A percentile compares a stretch with the other conserved stretches of the same genome.
These are phyloP conservation scores for Notolepis coatsorum DNA, from an alignment of 2,797 vertebrate species.

Conservation along the genomic window DNA sequence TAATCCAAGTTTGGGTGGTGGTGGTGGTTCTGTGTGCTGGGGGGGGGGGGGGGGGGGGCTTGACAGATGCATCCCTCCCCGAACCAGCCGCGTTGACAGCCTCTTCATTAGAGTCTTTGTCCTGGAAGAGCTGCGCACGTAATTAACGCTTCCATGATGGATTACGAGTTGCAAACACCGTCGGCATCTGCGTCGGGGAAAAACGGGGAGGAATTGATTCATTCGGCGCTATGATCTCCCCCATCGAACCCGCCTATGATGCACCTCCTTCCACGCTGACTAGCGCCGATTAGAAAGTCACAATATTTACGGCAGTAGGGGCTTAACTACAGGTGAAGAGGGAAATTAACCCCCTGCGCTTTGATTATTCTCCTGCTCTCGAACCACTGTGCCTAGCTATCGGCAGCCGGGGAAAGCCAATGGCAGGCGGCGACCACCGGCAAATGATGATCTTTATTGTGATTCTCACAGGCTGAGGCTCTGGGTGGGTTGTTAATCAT, in stretches of 20 bases:
- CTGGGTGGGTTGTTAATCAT: conserved; percentile 70
- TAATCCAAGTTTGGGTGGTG: neutral
- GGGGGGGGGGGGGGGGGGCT: no score
- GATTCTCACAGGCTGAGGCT: conserved; percentile 77
- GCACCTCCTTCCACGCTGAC: conserved; percentile 41
- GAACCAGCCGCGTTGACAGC: conserved; percentile 73
- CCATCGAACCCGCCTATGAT: conserved; percentile 42
- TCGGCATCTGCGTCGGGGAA: conserved; percentile 67
- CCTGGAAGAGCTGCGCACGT: conserved; percentile 76
- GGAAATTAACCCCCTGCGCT: conserved; percentile 54
- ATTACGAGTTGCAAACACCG: conserved; percentile 76
- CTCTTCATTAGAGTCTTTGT: conserved; percentile 82
- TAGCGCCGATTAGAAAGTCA: conserved; percentile 71
- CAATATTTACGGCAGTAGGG: conserved; percentile 69
- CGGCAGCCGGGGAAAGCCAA: conserved; percentile 26
- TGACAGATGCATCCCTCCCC: no score
- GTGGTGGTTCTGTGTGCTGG: conserved; percentile 62
- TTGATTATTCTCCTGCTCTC: conserved; percentile 41
- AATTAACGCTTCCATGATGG: conserved; percentile 84
- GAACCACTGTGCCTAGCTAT: conserved; percentile 35
- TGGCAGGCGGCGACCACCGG: conserved; percentile 32
- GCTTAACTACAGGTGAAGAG: conserved; percentile 45
- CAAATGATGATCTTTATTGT: conserved; percentile 70
- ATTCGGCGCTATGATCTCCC: conserved; percentile 57
- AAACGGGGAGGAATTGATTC: conserved; percentile 61